phyloP scores from a whole-genome alignment of 2,113 vertebrate genomes.

The Rutilus rutilus region DNA sequence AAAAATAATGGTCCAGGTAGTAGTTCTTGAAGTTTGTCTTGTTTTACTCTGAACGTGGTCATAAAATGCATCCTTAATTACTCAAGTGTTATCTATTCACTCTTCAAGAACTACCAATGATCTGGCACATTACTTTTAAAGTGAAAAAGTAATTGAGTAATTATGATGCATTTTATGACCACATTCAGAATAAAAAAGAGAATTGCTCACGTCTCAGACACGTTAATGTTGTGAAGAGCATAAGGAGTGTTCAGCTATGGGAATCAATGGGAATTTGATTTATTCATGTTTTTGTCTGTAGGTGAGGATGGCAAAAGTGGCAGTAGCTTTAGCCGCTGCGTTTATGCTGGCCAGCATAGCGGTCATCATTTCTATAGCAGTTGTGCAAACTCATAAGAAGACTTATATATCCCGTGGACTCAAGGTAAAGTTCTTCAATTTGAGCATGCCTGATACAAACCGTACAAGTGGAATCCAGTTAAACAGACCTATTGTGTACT shows the following conservation, averaged over 20 bases:
- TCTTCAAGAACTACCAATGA: too few relatives aligned
- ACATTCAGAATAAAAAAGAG: too few relatives aligned
- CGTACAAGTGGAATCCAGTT: neutral
- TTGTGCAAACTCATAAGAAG: conserved; percentile 82
- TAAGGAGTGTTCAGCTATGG: neutral
- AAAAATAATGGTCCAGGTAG: too few relatives aligned
- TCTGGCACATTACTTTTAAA: too few relatives aligned
- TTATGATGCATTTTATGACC: too few relatives aligned
- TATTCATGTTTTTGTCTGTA: conserved; percentile 15
- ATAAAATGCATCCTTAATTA: too few relatives aligned
- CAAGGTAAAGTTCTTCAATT: conserved; percentile 78
- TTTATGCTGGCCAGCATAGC: conserved; percentile 84
- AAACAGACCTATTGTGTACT: neutral
- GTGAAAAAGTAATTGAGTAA: too few relatives aligned
- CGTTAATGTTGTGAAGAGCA: too few relatives aligned
- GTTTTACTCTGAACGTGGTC: too few relatives aligned
- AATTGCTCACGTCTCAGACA: too few relatives aligned
- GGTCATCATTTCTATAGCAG: conserved; percentile 81
- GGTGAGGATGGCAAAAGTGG: conserved; percentile 55
- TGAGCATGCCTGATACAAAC: neutral
- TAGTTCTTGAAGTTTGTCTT: too few relatives aligned
- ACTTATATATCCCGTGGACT: conserved; percentile 74
- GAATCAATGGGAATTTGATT: neutral
- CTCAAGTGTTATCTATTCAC: too few relatives aligned
- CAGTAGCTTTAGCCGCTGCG: conserved; percentile 73